These are phyloP conservation scores for Rhizomys pruinosus DNA, from an alignment of 2,113 vertebrate species.

Conservation along the genomic window DNA sequence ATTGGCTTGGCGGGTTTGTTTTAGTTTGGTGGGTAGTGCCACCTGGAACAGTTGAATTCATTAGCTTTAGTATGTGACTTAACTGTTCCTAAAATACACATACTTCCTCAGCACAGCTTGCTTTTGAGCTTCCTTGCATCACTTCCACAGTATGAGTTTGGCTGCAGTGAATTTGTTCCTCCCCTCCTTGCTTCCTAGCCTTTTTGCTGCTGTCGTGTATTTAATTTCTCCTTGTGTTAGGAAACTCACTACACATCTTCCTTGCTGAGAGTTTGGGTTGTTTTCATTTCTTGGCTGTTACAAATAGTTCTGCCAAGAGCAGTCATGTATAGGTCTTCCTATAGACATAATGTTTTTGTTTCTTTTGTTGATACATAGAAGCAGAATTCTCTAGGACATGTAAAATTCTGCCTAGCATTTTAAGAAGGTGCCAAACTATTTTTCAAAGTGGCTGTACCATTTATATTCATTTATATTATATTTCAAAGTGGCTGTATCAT, in stretches of 20 bases:
- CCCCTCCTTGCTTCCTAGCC: accelerated
- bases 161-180: background rate
- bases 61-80: background rate
- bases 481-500: background rate
- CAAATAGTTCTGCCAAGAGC: background rate
- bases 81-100: background rate
- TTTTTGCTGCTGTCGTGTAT: accelerated
- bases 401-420: background rate
- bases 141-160: background rate
- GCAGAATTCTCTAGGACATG: background rate
- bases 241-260: background rate
- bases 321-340: background rate
- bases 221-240: background rate
- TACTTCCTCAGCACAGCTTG: background rate
- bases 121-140: too few relatives aligned
- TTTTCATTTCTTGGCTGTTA: background rate
- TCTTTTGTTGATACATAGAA: background rate
- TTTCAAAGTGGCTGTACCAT: background rate
- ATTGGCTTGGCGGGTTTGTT: conserved; percentile 5
- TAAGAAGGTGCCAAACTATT: background rate
- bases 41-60: conserved; percentile 66
- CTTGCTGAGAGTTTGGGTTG: background rate
- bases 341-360: background rate
- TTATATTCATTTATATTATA: too few relatives aligned
- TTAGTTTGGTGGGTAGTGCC: conserved; percentile 33